phyloP scores from a whole-genome alignment of 2,888 invertebrate genomes.

The Ormyrus pomaceus region DNA sequence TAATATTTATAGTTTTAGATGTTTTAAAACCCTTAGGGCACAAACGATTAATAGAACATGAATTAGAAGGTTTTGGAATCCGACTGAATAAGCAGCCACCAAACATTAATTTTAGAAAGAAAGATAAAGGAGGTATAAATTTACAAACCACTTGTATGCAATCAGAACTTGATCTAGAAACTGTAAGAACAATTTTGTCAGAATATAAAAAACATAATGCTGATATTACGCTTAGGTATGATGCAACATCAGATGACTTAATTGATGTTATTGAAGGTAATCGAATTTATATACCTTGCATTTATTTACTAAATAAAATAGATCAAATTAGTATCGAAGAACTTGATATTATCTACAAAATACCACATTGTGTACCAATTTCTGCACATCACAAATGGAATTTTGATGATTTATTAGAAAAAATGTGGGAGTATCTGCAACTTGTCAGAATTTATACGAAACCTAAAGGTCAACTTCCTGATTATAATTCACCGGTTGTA shows the following conservation, averaged over 20 bases:
- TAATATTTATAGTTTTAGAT: conserved; percentile 98
- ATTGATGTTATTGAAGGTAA: conserved; percentile 99
- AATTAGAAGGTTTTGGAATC: conserved; percentile 99
- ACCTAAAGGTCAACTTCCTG: conserved; percentile 99
- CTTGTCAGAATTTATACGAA: conserved; percentile 98
- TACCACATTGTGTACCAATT: conserved; percentile 99
- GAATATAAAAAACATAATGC: conserved; percentile 99
- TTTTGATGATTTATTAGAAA: conserved; percentile 97
- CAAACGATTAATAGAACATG: conserved; percentile 96
- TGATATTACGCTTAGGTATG: conserved; percentile 94
- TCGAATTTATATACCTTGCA: conserved; percentile 98
- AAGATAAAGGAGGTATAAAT: conserved; percentile 99
- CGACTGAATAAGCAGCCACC: conserved; percentile 97
- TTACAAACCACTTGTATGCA: conserved; percentile 93
- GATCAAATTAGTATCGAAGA: conserved; percentile 98
- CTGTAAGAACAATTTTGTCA: conserved; percentile 95
- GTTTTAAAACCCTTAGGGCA: conserved; percentile 98
- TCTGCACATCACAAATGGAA: conserved; percentile 99
- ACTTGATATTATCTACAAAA: conserved; percentile 98
- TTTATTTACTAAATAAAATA: conserved; percentile 99
- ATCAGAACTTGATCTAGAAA: conserved; percentile 94
- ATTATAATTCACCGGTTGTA: conserved; percentile 98
- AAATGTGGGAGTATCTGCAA: conserved; percentile 98
- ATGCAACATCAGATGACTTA: conserved; percentile 97
- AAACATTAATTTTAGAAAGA: conserved; percentile 95